Evolutionary conservation across 1,140 invertebrate genomes (phyloP), one percentile per base, ranked within the genome.

Genomic region (Drosophila jambulina): DNA sequence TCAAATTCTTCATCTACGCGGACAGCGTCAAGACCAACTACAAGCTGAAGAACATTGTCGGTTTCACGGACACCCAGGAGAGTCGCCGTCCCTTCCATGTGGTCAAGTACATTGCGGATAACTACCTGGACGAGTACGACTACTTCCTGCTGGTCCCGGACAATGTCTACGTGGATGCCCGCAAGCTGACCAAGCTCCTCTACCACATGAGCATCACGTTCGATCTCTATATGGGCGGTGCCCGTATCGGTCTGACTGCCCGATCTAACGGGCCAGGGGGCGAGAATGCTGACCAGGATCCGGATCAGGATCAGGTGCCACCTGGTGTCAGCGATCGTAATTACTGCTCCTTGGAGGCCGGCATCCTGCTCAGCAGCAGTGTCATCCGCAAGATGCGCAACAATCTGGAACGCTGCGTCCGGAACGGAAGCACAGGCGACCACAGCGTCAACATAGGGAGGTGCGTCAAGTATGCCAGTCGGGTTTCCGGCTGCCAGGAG

Each of bases 61-160:
- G 96, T 1, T 97, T 98, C 82, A 96, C 96, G 1, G 97, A 97
- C 79, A 96, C 95, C 0, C 94, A 95, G 59, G 94, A 95, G 71
- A 95, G 96, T 80, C 93, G 97, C 4, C 95, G 96, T 80, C 96
- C 96, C 3, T 97, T 97, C 92, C 96, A 98, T 86, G 95, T 97
- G 6, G 93, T 99, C 27, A 98, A 98, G 91, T 98, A 99, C 85
- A 95, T 99, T 8, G 95, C 95, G 19, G 97, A 98, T 69, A 97
- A 98, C 91, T 98, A 97, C 93, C 92, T 97, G 12, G 96, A 98
- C 59, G 96, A 97, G 69, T 99, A 96, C 93, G 97, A 99, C 93
- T 99, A 97, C 93, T 98, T 98, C 93, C 96, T 97, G 87, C 94
- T 99, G 29, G 94, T 97, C 4, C 96, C 96, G 29, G 98, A 99